phyloP scores from a whole-genome alignment of 2,113 vertebrate genomes.

The Dasyurus viverrinus region DNA sequence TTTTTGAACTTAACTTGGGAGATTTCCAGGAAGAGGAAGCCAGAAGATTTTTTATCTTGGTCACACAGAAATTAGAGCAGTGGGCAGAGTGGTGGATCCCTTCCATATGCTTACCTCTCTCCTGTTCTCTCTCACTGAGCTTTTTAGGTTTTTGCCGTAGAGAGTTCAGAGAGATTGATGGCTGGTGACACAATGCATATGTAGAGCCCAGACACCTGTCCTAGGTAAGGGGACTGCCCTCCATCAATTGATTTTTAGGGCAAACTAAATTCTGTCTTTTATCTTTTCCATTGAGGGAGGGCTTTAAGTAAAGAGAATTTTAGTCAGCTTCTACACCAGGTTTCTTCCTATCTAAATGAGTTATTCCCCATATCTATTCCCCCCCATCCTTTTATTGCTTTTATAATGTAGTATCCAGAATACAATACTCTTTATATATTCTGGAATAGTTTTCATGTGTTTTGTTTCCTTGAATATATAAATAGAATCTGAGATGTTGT shows the following conservation, averaged over 20 bases:
- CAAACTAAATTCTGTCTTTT: background rate
- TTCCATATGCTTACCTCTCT: background rate
- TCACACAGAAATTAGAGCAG: background rate
- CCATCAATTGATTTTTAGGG: background rate
- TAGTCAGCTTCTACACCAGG: background rate
- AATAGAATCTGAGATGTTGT: conserved; percentile 34
- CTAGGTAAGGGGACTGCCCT: background rate
- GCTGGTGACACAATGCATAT: no score
- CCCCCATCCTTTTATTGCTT: background rate
- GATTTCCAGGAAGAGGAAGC: background rate
- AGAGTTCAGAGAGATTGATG: background rate
- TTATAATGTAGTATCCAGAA: background rate
- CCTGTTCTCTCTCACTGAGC: background rate
- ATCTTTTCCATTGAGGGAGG: background rate
- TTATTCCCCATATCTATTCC: background rate
- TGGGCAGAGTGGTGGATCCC: background rate
- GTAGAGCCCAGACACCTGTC: no score
- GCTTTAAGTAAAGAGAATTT: background rate
- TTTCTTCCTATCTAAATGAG: background rate
- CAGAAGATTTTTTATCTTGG: background rate
- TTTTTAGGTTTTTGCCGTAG: background rate
- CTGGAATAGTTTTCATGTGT: conserved; percentile 30
- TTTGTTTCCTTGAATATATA: conserved; percentile 37
- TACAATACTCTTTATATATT: background rate
- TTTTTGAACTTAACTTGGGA: background rate